Percentiles rank a stretch among this genome's conserved stretches.
These are phyloP conservation scores for Myzus persicae DNA, from an alignment of 1,140 invertebrate genomes.

Conservation along the genomic window DNA sequence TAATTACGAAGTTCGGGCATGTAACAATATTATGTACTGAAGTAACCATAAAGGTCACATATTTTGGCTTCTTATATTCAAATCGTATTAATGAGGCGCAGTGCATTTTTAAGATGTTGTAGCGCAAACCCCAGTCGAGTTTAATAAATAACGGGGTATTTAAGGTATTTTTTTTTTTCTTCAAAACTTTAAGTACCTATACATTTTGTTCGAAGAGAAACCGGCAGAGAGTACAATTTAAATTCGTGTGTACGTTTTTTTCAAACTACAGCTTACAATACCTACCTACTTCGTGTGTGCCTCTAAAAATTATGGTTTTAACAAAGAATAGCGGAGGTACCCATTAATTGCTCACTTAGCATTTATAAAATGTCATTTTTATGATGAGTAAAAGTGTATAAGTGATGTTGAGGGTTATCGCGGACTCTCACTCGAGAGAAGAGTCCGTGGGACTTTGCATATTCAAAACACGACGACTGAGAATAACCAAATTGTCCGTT, in stretches of 20 bases:
- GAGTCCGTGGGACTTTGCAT: too few species aligned
- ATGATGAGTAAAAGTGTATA: too few species aligned
- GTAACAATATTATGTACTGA: not conserved
- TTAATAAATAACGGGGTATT: not conserved
- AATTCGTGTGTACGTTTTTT: not conserved
- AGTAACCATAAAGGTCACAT: not conserved
- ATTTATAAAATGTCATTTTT: too few species aligned
- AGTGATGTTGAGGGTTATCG: too few species aligned
- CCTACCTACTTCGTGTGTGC: not conserved
- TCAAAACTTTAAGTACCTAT: not conserved
- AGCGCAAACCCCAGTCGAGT: not conserved
- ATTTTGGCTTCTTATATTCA: not conserved
- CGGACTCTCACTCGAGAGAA: too few species aligned
- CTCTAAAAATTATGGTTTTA: not conserved
- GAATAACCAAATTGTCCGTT: too few species aligned
- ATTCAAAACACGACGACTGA: too few species aligned
- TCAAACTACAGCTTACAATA: not conserved
- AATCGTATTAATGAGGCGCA: not conserved
- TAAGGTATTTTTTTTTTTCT: not conserved
- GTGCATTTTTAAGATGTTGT: not conserved
- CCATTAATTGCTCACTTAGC: not conserved
- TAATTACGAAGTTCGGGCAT: constrained; percentile 17
- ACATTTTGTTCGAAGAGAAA: not conserved
- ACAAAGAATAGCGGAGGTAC: not conserved
- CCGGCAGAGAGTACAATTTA: not conserved